Percentiles rank a stretch among this genome's conserved stretches.
phyloP scores from a whole-genome alignment of 2,888 invertebrate genomes.

The Drosophila paracracens region DNA sequence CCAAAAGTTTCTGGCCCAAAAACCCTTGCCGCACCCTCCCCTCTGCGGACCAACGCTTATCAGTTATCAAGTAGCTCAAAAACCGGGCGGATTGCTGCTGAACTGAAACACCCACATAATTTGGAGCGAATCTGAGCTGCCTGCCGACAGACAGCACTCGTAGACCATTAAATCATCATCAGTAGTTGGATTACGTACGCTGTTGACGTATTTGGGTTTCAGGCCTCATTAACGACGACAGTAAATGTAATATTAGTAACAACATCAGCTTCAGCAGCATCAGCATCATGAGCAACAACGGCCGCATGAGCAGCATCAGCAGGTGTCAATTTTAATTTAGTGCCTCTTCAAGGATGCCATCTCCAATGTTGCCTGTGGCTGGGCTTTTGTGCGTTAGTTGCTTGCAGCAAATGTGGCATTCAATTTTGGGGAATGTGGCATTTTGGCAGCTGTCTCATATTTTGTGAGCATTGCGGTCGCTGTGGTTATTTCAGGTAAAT shows the following conservation, averaged over 20 bases:
- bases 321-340: constrained; percentile 80
- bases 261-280: constrained; percentile 22
- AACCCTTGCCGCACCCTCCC: background rate
- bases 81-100: background rate
- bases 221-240: constrained; percentile 65
- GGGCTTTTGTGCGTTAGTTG: background rate
- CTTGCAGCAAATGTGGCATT: background rate
- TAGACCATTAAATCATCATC: constrained; percentile 55
- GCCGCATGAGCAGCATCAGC: constrained; percentile 48
- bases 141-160: constrained; percentile 5
- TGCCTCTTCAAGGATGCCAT: constrained; percentile 44
- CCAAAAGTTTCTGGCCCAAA: constrained; percentile 32
- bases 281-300: constrained; percentile 41
- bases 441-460: constrained; percentile 39
- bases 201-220: constrained; percentile 73
- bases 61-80: constrained; percentile 31
- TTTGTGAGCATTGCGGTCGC: constrained; percentile 45
- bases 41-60: constrained; percentile 21
- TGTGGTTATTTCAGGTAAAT: constrained; percentile 24
- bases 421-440: background rate
- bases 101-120: constrained; percentile 29
- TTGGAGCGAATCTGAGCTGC: constrained; percentile 21
- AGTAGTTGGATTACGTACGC: constrained; percentile 32
- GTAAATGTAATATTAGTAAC: constrained; percentile 1
- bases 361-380: constrained; percentile 23